These are phyloP conservation scores for Mesaphorura yosii DNA, from an alignment of 1,140 invertebrate species.

Conservation along the genomic window DNA sequence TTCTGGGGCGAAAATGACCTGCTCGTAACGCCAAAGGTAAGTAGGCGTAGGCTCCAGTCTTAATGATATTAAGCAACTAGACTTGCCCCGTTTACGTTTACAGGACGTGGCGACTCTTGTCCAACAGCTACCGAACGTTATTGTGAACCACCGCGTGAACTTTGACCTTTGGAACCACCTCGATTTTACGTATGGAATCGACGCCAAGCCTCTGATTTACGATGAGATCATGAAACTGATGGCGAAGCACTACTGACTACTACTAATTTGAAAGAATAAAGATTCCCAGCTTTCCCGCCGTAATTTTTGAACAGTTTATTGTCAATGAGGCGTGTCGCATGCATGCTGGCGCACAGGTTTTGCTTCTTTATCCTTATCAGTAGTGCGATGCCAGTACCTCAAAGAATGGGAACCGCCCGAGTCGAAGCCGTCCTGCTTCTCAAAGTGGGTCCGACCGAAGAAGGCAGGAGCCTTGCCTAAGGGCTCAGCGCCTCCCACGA, in stretches of 20 bases:
- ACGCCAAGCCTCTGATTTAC: constrained; percentile 51
- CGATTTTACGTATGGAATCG: constrained; percentile 54
- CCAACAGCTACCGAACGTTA: constrained; percentile 39
- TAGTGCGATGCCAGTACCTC: no score
- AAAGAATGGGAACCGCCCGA: no score
- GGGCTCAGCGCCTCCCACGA: no score
- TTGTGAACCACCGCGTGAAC: constrained; percentile 42
- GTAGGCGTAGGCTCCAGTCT: background rate
- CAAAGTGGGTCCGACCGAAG: no score
- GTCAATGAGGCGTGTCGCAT: no score
- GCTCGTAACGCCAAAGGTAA: constrained; percentile 17
- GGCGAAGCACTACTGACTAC: background rate
- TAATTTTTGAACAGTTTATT: no score
- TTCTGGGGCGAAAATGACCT: constrained; percentile 20
- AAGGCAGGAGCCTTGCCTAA: no score
- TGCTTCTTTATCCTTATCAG: no score
- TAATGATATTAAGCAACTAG: background rate
- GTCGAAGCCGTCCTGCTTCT: no score
- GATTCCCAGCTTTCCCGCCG: no score
- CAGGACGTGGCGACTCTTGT: background rate
- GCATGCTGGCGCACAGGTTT: no score
- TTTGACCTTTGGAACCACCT: constrained; percentile 54
- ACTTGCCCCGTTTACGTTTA: background rate
- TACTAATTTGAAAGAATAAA: no score
- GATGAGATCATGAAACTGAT: constrained; percentile 30